Evolutionary conservation across 2,888 invertebrate species (phyloP).

Genomic region (Leucozona laternaria): DNA sequence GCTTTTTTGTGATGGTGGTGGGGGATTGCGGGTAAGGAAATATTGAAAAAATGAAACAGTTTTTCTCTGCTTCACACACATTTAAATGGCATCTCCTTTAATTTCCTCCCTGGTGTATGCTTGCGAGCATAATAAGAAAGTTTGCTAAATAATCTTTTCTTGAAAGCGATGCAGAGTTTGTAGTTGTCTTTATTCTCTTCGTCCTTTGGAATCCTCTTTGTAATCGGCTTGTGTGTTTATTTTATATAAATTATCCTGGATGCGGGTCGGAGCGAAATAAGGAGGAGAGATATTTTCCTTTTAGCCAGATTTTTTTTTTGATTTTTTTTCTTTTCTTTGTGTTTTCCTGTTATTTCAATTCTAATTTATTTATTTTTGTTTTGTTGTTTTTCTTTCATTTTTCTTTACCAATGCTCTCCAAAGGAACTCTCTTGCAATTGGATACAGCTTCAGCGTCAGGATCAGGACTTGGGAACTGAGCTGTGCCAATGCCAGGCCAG

Average conservation of each 20-base stretch:
- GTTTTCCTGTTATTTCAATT: conserved; percentile 67
- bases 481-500: conserved; percentile 34
- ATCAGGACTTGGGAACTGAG: conserved; percentile 35
- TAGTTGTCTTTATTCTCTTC: conserved; percentile 25
- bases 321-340: background rate
- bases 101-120: conserved; percentile 70
- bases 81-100: conserved; percentile 64
- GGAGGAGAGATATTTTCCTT: conserved; percentile 40
- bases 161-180: conserved; percentile 59
- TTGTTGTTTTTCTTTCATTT: conserved; percentile 28
- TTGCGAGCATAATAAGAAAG: conserved; percentile 66
- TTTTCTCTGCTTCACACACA: conserved; percentile 58
- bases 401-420: conserved; percentile 32
- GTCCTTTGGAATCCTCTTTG: conserved; percentile 62
- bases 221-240: conserved; percentile 74
- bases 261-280: conserved; percentile 48
- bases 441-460: conserved; percentile 38
- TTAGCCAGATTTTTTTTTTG: conserved; percentile 9
- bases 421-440: conserved; percentile 47
- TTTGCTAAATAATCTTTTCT: conserved; percentile 64
- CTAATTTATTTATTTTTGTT: conserved; percentile 72
- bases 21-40: conserved; percentile 53
- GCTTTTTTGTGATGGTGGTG: conserved; percentile 34
- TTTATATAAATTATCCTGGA: conserved; percentile 72
- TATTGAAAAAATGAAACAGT: conserved; percentile 62